Percentiles rank a stretch among this genome's conserved stretches.
Conservation (phyloP, 2,888 invertebrate species). For the Thera britannica region DNA sequence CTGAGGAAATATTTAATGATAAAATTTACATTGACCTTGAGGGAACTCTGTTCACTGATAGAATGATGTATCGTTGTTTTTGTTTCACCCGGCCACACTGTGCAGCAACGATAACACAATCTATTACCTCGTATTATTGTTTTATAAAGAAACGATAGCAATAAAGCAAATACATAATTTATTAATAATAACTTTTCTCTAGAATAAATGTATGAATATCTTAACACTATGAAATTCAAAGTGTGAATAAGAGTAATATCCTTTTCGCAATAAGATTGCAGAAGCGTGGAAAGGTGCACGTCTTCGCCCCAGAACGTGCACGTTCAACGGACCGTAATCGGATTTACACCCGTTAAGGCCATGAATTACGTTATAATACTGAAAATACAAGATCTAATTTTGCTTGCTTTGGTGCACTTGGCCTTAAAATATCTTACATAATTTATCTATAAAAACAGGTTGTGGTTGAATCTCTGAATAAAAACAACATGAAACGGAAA, state of each 20-base stretch:
- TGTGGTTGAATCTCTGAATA: too few relatives aligned
- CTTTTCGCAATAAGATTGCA: constrained; percentile 23
- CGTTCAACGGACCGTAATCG: constrained; percentile 36
- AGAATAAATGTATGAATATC: neutral
- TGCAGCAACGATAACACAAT: neutral
- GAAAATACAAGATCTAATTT: constrained; percentile 24
- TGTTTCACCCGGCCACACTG: neutral
- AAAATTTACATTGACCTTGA: constrained; percentile 5
- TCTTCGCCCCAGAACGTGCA: constrained; percentile 34
- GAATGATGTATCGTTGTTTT: neutral
- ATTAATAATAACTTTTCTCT: too few relatives aligned
- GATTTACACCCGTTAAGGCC: constrained; percentile 34
- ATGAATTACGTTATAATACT: constrained; percentile 19
- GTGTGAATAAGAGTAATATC: constrained; percentile 2
- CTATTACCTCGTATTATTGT: neutral
- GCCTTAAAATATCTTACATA: neutral
- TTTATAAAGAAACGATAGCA: too few relatives aligned
- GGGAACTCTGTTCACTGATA: constrained; percentile 3
- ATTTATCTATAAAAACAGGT: neutral
- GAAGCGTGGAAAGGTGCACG: constrained; percentile 28
- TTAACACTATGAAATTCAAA: neutral
- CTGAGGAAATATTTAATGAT: neutral
- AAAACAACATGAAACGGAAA: too few relatives aligned
- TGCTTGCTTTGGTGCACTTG: constrained; percentile 17
- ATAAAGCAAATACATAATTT: too few relatives aligned